Evolutionary conservation across 2,113 vertebrate species (phyloP).

Genomic region (Gorilla gorilla): DNA sequence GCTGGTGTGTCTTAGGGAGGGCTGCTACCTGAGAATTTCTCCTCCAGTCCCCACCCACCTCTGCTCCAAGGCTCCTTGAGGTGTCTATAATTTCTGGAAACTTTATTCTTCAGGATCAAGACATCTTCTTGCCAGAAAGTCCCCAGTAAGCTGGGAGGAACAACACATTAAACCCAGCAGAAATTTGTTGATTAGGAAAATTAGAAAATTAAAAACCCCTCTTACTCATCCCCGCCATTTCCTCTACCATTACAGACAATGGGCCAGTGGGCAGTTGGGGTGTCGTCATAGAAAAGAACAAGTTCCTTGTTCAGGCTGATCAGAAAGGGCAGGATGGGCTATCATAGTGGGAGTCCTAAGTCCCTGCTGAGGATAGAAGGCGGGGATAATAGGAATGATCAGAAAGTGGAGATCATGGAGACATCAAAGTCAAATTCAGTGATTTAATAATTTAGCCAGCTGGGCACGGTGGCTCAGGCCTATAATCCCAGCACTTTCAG

Average conservation of each 20-base stretch:
- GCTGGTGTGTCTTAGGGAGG: not conserved
- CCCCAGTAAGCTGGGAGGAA: not conserved
- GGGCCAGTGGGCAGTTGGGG: not conserved
- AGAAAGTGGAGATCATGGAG: not conserved
- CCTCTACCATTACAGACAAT: not conserved
- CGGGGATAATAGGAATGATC: not conserved
- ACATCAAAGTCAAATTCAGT: not conserved
- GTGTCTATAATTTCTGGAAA: not conserved
- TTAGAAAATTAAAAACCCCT: not conserved
- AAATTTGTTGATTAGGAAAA: not conserved
- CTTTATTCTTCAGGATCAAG: not conserved
- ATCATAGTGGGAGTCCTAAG: not conserved
- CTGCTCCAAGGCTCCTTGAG: not conserved
- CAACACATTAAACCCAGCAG: not conserved
- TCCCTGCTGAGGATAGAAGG: not conserved
- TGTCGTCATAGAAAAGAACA: not conserved
- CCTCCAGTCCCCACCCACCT: not conserved
- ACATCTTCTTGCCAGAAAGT: not conserved
- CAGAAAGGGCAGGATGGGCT: not conserved
- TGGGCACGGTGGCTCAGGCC: too few species aligned
- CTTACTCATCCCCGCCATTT: accelerated
- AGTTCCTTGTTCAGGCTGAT: not conserved
- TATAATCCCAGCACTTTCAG: too few species aligned
- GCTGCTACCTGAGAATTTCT: not conserved
- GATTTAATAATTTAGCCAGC: slow-evolving; percentile 26